Evolutionary conservation across 2,113 vertebrate species (phyloP).

Genomic region (Turnix velox): DNA sequence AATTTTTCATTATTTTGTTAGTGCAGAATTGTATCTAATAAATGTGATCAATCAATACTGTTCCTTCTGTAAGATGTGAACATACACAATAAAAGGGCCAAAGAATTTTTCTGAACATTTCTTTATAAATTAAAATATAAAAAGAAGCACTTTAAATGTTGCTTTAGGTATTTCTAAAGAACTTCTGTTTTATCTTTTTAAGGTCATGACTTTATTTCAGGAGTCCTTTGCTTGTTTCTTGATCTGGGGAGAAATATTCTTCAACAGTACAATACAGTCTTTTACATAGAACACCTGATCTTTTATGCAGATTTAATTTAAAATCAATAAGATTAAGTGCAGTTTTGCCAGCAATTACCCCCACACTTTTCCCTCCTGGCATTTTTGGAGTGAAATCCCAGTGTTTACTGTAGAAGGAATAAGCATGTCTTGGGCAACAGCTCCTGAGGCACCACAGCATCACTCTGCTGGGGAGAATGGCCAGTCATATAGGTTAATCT

Average conservation of each 20-base stretch:
- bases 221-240: neutral
- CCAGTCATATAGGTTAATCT: neutral
- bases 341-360: neutral
- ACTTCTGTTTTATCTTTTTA: neutral
- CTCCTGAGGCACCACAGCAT: neutral
- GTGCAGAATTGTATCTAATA: neutral
- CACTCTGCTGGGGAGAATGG: neutral
- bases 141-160: neutral
- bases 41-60: neutral
- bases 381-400: neutral
- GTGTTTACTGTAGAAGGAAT: neutral
- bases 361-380: neutral
- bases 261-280: neutral
- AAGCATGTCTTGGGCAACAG: neutral
- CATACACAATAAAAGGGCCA: neutral
- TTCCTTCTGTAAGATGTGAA: neutral
- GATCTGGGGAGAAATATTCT: neutral
- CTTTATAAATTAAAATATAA: neutral
- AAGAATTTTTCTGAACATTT: neutral
- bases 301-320: neutral
- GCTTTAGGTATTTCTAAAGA: neutral
- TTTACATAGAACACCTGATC: neutral
- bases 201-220: neutral
- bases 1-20: neutral
- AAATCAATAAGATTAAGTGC: neutral